Percentiles rank a stretch among this genome's conserved stretches.
Conservation (phyloP, 2,888 invertebrate genomes). For the Stenodera caucasica region DNA sequence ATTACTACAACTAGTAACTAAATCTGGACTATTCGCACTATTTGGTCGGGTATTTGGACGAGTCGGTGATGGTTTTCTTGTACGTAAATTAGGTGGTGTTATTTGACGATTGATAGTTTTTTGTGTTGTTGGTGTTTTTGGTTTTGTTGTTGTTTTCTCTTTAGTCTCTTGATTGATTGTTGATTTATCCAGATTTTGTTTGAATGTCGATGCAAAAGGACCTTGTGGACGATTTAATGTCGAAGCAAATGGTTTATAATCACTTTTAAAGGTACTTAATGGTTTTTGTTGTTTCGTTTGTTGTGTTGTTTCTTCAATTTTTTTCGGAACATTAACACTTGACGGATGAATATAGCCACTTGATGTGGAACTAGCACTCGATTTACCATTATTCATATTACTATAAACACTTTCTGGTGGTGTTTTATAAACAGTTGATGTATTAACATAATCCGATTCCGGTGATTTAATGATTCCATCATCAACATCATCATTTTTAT, state of each 20-base stretch:
- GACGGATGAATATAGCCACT: slow-evolving; percentile 76
- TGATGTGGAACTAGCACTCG: slow-evolving; percentile 65
- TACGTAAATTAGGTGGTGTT: slow-evolving; percentile 59
- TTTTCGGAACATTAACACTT: slow-evolving; percentile 67
- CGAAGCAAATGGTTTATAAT: slow-evolving; percentile 38
- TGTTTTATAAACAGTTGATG: slow-evolving; percentile 52
- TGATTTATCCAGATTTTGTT: slow-evolving; percentile 29
- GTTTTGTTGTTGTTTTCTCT: slow-evolving; percentile 25
- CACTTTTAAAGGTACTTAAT: slow-evolving; percentile 44
- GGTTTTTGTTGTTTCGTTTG: slow-evolving; percentile 30
- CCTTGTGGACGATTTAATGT: slow-evolving; percentile 40
- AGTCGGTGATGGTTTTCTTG: slow-evolving; percentile 47
- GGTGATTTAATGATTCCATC: slow-evolving; percentile 36
- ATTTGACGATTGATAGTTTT: slow-evolving; percentile 40
- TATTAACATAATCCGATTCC: slow-evolving; percentile 62
- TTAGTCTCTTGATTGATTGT: slow-evolving; percentile 28
- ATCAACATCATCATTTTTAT: slow-evolving; percentile 43
- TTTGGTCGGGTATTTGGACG: slow-evolving; percentile 38
- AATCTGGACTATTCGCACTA: slow-evolving; percentile 67
- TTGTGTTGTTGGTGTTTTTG: slow-evolving; percentile 34
- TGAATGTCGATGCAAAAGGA: slow-evolving; percentile 37
- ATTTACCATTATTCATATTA: slow-evolving; percentile 62
- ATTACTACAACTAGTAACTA: slow-evolving; percentile 77
- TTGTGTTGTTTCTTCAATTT: slow-evolving; percentile 25
- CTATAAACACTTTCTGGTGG: slow-evolving; percentile 63